These are phyloP conservation scores for Corynorhinus townsendii DNA, from an alignment of 2,113 vertebrate species.

Conservation along the genomic window DNA sequence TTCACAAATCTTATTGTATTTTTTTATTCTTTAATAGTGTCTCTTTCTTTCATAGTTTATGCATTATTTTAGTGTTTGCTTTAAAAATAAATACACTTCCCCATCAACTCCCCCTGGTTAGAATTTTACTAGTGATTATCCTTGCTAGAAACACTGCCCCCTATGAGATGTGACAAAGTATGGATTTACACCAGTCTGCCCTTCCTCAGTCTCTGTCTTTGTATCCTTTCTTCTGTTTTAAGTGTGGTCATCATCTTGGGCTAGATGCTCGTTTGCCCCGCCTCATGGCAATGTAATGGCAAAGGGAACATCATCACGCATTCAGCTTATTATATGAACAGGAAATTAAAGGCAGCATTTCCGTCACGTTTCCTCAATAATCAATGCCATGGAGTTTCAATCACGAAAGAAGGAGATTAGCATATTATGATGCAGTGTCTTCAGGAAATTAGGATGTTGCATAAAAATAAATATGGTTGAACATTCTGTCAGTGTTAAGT, in stretches of 20 bases:
- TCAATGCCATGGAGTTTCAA: background rate
- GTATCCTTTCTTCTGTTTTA: background rate
- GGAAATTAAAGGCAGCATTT: constrained; percentile 27
- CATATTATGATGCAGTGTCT: background rate
- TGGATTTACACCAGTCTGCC: background rate
- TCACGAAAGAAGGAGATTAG: background rate
- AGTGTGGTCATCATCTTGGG: background rate
- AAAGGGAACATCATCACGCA: background rate
- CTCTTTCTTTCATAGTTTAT: background rate
- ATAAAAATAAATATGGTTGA: background rate
- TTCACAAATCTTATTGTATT: background rate
- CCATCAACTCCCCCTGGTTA: background rate
- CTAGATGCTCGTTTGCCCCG: background rate
- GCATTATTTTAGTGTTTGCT: background rate
- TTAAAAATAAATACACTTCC: background rate
- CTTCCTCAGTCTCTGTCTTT: background rate
- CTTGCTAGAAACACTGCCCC: background rate
- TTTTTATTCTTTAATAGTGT: background rate
- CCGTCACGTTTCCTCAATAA: constrained; percentile 2
- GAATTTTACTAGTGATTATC: background rate
- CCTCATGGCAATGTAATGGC: background rate
- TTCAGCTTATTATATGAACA: background rate
- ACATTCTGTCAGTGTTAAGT: background rate
- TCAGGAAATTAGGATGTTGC: background rate
- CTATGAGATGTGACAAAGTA: background rate